Evolutionary conservation across 2,888 invertebrate species (phyloP), one percentile per base, ranked within the genome.

Genomic region (Yponomeuta plumbellus): DNA sequence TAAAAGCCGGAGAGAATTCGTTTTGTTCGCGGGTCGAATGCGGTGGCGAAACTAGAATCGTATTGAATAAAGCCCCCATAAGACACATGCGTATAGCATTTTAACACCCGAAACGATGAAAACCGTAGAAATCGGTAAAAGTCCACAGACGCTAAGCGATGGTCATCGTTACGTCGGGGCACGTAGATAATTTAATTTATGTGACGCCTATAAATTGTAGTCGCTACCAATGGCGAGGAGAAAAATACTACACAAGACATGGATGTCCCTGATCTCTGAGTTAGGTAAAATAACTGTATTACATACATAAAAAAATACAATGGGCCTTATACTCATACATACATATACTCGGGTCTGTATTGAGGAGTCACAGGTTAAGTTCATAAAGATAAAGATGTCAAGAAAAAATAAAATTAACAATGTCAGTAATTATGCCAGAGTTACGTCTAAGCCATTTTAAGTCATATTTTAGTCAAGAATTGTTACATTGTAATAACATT

Each of bases 41-140:
- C 85, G 83, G 90, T 88, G 86, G 88, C 88, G 83, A 85, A 86
- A 90, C 90, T 87, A 84, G 86, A 85, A 79, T 86, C 86, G 83
- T 85, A 90, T 90, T 88, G 83, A 84, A 76, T 77, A 52, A 52
- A 52, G 44, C 44, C 44, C 17, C 44, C 5, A 13, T 17, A 79
- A 23, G 40, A 63, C 59, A 39, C 58, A 66, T 22, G 39, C 56
- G 52, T 23, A 57, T 20, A 65, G 17, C 56, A n/a, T 34, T 57
- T 44, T 64, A 39, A 68, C 72, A 70, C 68, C 66, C 65, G 56
- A 40, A 57, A 64, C 66, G 71, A 63, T 69, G 69, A 71, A 76
- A 70, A 74, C 75, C 75, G 74, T 77, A 72, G 67, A 74, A 77
- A 76, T 77, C 68, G 67, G 71, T 71, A 70, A 69, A 69, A 65